These are phyloP conservation scores for Lamellibrachia luymesi DNA, from an alignment of 1,140 invertebrate genomes.

Conservation along the genomic window DNA sequence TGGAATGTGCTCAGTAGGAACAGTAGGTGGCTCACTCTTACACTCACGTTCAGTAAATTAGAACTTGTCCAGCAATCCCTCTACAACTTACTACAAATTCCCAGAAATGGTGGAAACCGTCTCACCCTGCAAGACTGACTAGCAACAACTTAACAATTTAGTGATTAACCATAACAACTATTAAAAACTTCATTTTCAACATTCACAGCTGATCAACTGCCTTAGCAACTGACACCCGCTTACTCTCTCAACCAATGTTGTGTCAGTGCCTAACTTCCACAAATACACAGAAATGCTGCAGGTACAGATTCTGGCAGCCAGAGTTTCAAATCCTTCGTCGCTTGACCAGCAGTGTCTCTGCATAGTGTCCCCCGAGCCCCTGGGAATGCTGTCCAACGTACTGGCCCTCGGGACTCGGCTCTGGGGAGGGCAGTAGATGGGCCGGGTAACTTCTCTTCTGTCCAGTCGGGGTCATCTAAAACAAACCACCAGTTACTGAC, in stretches of 20 bases:
- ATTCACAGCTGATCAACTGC: neutral
- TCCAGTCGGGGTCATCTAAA: neutral
- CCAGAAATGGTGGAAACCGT: neutral
- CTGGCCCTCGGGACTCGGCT: constrained; percentile 59
- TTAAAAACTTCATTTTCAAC: neutral
- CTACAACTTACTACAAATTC: neutral
- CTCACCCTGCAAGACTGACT: neutral
- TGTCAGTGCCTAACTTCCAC: neutral
- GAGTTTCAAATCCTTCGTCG: neutral
- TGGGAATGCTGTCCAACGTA: constrained; percentile 65
- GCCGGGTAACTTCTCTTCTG: neutral
- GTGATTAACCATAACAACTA: neutral
- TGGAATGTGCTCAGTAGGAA: neutral
- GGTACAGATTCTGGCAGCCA: neutral
- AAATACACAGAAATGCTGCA: neutral
- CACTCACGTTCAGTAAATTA: neutral
- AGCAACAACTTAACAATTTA: constrained; percentile 5
- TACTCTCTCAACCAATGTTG: neutral
- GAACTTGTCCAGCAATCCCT: neutral
- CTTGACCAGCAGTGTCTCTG: constrained; percentile 42
- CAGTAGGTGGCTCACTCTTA: no score
- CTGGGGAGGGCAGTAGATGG: constrained; percentile 59
- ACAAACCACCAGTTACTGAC: neutral
- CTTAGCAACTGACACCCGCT: neutral
- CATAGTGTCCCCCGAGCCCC: constrained; percentile 64